Conservation (phyloP, 2,888 invertebrate genomes). For the Trisateles emortualis region DNA sequence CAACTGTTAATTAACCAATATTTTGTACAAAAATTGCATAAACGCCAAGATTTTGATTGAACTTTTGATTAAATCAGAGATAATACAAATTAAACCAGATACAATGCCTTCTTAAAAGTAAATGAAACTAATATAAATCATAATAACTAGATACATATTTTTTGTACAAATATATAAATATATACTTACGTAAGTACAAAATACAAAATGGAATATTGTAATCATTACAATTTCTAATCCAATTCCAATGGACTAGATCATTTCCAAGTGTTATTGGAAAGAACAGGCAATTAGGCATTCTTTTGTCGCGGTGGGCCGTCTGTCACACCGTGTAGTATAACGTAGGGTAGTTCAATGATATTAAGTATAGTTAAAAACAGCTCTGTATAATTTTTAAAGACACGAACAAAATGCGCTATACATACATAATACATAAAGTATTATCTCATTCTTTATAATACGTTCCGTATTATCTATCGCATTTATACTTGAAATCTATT, state of each 20-base stretch:
- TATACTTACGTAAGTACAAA: background rate
- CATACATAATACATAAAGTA: too few relatives aligned
- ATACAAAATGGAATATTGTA: background rate
- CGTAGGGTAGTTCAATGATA: too few relatives aligned
- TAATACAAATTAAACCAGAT: background rate
- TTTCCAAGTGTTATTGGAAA: conserved; percentile 56
- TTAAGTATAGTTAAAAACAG: too few relatives aligned
- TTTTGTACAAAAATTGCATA: too few relatives aligned
- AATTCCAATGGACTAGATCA: conserved; percentile 30
- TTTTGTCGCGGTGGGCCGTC: conserved; percentile 26
- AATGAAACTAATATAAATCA: background rate
- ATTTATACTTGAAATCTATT: too few relatives aligned
- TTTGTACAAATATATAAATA: too few relatives aligned
- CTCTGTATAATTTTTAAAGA: too few relatives aligned
- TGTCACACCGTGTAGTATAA: conserved; percentile 40
- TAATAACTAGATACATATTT: too few relatives aligned
- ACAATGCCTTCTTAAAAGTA: background rate
- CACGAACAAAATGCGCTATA: too few relatives aligned
- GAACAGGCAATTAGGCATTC: conserved; percentile 54
- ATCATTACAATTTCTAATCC: conserved; percentile 17
- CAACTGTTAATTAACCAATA: background rate
- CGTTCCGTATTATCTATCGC: background rate
- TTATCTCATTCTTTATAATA: too few relatives aligned
- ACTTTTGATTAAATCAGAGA: too few relatives aligned
- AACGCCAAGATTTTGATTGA: too few relatives aligned